Evolutionary conservation across 2,888 invertebrate genomes (phyloP).

Genomic region (Drosophila infuscata): DNA sequence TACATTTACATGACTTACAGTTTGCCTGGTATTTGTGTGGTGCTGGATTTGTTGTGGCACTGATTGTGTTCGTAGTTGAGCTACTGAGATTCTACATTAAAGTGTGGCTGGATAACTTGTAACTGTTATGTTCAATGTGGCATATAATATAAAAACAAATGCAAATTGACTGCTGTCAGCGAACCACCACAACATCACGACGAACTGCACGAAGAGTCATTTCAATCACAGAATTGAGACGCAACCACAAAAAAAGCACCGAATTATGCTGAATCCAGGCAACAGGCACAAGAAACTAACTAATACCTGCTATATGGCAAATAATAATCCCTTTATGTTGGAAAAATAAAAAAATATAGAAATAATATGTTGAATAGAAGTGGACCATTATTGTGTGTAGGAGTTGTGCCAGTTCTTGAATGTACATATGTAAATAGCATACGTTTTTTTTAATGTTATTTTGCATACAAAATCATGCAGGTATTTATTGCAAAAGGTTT

Average conservation of each 20-base stretch:
- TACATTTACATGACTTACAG: slow-evolving; percentile 43
- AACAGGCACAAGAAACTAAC: slow-evolving; percentile 35
- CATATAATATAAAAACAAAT: slow-evolving; percentile 64
- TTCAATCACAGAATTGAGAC: slow-evolving; percentile 49
- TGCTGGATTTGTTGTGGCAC: slow-evolving; percentile 34
- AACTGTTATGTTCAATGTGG: slow-evolving; percentile 37
- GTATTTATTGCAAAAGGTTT: slow-evolving; percentile 57
- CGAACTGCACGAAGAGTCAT: slow-evolving; percentile 61
- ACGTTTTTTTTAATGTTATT: neutral
- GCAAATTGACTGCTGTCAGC: slow-evolving; percentile 72
- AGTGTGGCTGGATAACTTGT: slow-evolving; percentile 55
- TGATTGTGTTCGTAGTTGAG: slow-evolving; percentile 45
- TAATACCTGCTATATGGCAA: slow-evolving; percentile 29
- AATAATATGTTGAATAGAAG: neutral
- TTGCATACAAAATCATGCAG: slow-evolving; percentile 39
- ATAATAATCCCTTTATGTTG: neutral
- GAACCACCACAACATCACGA: slow-evolving; percentile 72
- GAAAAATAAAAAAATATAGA: too few relatives aligned
- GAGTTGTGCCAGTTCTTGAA: slow-evolving; percentile 4
- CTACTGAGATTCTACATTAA: slow-evolving; percentile 60
- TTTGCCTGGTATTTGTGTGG: slow-evolving; percentile 18
- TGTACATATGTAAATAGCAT: slow-evolving; percentile 2
- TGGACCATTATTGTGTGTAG: slow-evolving; percentile 1
- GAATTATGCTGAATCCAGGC: slow-evolving; percentile 59
- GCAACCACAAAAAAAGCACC: slow-evolving; percentile 54